Base-by-base conservation (phyloP, 2,797 vertebrate species). In the Gymnopithys bicolor region DNA sequence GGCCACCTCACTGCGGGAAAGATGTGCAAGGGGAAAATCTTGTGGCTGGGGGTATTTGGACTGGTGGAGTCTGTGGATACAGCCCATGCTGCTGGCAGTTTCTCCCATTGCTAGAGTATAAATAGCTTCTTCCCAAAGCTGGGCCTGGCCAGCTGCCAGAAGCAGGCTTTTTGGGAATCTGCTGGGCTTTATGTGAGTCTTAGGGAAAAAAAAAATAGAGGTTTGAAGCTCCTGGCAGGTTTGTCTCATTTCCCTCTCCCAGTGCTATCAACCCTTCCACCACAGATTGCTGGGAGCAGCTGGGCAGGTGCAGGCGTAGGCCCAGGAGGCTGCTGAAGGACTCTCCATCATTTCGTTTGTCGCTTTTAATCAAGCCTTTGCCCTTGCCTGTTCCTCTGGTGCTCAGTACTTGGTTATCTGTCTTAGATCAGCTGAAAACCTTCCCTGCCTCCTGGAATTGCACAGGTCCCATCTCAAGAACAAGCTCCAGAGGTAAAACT, bases 41-140 rank as follows among this genome's bases (percentile, higher is more conserved):
- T 0, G 1, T 37, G n/a, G 5, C 41, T 73, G 60, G 9, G 13
- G 22, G 10, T n/a, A 32, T 19, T 7, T n/a, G 19, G 23, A 32
- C 39, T 76, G 63, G 14, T 9, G 24, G 56, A 48, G 5, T 23
- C 51, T 2, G 2, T 0, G 6, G 21, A 39, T 2, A 3, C 32
- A 30, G 45, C 19, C 46, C 14, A 37, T 4, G 7, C 52, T 48
- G n/a, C 53, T 64, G 63, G 33, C 70, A 51, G 70, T 28, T 19
- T 32, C 30, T 71, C 33, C 45, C 4, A 6, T 11, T 0, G 7
- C 45, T 35, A 28, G 32, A 28, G 19, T 33, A 45, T 51, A 52
- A 78, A 78, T 24, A 63, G 51, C 18, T 11, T 77, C 59, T 46
- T 62, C 25, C 35, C 17, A 19, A 23, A 35, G 43, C 76, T 82